Percentiles rank a stretch among this genome's conserved stretches.
phyloP scores from a whole-genome alignment of 2,888 invertebrate species.

The Epistrophe grossulariae region DNA sequence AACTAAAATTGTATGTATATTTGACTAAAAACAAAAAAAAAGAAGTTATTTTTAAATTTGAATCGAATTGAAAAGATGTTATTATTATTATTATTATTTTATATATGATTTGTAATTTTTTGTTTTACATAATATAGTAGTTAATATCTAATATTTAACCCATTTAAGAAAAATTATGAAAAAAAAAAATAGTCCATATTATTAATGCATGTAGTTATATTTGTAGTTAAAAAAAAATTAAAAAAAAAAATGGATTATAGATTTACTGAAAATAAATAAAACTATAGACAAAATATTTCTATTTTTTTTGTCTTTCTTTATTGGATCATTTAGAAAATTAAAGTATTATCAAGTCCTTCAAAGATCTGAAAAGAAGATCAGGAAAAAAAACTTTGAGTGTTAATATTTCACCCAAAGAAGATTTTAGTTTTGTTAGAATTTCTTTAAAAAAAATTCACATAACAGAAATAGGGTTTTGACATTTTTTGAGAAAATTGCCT shows the following conservation, averaged over 20 bases:
- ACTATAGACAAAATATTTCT: constrained; percentile 37
- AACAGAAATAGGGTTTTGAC: too few species aligned
- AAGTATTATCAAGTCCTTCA: background rate
- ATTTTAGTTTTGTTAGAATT: too few species aligned
- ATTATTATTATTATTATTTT: constrained; percentile 33
- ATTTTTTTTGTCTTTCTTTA: background rate
- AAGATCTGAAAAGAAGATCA: too few species aligned
- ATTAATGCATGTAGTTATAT: constrained; percentile 55
- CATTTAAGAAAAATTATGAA: constrained; percentile 30
- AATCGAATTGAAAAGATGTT: constrained; percentile 25
- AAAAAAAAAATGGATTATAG: constrained; percentile 44
- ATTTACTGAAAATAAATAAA: constrained; percentile 67
- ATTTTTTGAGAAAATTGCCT: too few species aligned
- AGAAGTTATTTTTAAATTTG: background rate
- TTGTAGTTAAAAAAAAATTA: constrained; percentile 38
- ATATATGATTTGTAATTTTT: constrained; percentile 38
- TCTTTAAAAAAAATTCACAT: too few species aligned
- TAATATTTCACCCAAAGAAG: background rate
- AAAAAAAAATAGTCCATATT: constrained; percentile 56
- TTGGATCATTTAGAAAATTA: background rate
- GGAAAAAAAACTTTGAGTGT: background rate
- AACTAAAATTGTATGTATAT: constrained; percentile 7
- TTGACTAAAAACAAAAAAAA: constrained; percentile 4
- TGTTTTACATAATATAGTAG: constrained; percentile 23
- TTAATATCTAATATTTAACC: constrained; percentile 49